phyloP scores from a whole-genome alignment of 2,888 invertebrate genomes.

The Euphydryas editha region DNA sequence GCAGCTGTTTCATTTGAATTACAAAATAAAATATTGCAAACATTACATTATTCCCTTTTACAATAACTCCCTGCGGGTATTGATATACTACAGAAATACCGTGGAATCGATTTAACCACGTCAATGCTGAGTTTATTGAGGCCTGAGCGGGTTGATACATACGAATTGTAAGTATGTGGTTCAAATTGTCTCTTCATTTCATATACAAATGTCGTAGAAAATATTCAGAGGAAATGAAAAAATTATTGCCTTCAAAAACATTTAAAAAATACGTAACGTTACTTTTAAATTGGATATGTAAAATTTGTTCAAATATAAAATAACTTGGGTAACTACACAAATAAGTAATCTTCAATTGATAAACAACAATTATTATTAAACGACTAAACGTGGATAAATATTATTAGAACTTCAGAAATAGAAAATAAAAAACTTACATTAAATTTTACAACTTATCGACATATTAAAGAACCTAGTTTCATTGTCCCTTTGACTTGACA shows the following conservation, averaged over 20 bases:
- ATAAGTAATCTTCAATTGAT: not conserved
- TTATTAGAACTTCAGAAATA: no score
- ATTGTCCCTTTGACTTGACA: not conserved
- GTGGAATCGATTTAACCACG: conserved; percentile 30
- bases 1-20: conserved; percentile 27
- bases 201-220: not conserved
- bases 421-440: no score
- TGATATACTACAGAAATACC: conserved; percentile 24
- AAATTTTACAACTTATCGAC: not conserved
- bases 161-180: not conserved
- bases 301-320: conserved; percentile 1
- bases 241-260: not conserved
- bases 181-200: not conserved
- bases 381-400: no score
- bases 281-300: not conserved
- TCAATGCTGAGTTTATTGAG: conserved; percentile 26
- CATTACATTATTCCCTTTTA: conserved; percentile 29
- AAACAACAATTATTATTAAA: not conserved
- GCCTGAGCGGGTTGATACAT: not conserved
- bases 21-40: conserved; percentile 24
- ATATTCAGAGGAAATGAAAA: not conserved
- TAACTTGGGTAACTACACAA: not conserved
- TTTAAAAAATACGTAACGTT: conserved; percentile 4
- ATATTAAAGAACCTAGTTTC: conserved; percentile 3
- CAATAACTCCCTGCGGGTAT: conserved; percentile 28